phyloP scores from a whole-genome alignment of 2,113 vertebrate species.

The Dipodomys spectabilis region DNA sequence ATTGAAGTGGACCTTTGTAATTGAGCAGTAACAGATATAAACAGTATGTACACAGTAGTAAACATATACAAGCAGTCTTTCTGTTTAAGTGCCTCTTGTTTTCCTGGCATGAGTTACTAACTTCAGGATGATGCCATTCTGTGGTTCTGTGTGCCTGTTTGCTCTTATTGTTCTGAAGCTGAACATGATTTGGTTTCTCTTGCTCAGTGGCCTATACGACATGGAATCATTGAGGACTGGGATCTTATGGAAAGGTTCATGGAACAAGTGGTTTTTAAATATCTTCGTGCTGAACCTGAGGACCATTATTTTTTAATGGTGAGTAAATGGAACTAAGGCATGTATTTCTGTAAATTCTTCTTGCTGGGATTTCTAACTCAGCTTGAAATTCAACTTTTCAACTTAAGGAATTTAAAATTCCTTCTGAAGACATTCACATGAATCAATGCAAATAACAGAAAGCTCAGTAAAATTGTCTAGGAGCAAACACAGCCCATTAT shows the following conservation, averaged over 20 bases:
- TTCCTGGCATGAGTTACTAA: neutral
- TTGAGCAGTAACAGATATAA: neutral
- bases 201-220: conserved; percentile 89
- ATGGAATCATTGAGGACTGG: conserved; percentile 93
- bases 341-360: neutral
- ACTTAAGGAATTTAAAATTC: neutral
- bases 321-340: conserved; percentile 59
- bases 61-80: neutral
- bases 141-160: neutral
- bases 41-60: neutral
- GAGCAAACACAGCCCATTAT: neutral
- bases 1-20: neutral
- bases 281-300: conserved; percentile 92
- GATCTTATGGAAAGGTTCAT: conserved; percentile 95
- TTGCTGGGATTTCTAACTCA: neutral
- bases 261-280: conserved; percentile 94
- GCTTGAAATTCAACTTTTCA: neutral
- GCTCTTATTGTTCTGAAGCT: accelerated
- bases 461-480: neutral
- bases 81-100: too few species aligned
- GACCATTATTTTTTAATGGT: conserved; percentile 95
- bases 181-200: conserved; percentile 4
- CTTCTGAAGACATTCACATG: neutral
- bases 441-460: neutral
- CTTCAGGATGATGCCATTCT: neutral